Evolutionary conservation across 2,888 invertebrate species (phyloP).

Genomic region (Rhagonycha lutea): DNA sequence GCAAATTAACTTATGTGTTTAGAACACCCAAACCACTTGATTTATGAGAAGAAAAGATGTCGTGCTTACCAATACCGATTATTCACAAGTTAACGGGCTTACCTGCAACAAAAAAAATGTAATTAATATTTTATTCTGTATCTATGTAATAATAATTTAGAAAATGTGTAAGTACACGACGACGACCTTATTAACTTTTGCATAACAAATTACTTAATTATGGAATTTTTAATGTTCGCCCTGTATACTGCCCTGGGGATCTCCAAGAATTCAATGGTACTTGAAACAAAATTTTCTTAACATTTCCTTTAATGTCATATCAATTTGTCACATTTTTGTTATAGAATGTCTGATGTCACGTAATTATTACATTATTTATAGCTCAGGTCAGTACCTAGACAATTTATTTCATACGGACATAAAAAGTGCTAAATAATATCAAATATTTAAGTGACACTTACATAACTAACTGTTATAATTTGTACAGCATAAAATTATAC

Average conservation of each 20-base stretch:
- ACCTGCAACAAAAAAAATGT: not conserved
- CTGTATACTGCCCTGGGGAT: not conserved
- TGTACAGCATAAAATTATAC: not conserved
- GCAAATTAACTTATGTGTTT: too few species aligned
- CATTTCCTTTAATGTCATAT: not conserved
- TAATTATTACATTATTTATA: not conserved
- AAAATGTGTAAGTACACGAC: too few species aligned
- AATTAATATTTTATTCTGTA: not conserved
- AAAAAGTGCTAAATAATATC: not conserved
- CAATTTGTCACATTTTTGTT: not conserved
- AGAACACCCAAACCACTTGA: not conserved
- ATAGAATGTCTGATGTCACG: not conserved
- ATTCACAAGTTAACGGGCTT: not conserved
- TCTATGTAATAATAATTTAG: not conserved
- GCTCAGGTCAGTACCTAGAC: not conserved
- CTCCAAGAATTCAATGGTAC: not conserved
- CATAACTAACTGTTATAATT: not conserved
- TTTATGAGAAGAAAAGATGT: not conserved
- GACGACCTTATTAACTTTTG: too few species aligned
- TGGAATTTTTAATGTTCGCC: not conserved
- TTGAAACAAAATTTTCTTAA: not conserved
- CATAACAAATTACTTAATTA: too few species aligned
- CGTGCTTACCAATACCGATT: not conserved
- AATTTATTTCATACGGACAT: not conserved
- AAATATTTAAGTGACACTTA: not conserved